phyloP scores from a whole-genome alignment of 2,797 vertebrate species.

The Miichthys miiuy region DNA sequence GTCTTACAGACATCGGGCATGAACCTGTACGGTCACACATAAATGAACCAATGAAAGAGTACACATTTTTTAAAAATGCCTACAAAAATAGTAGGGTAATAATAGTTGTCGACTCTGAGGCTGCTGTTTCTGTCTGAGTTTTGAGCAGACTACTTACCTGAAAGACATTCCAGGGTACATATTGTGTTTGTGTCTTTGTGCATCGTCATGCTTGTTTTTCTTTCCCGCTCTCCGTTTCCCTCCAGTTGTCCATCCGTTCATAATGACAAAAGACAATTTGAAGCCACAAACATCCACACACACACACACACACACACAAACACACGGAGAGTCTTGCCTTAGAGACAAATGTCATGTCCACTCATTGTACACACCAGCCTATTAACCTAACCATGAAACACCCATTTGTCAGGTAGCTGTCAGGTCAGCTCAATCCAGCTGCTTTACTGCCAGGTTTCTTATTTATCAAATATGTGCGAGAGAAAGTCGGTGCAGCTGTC shows the following conservation, averaged over 20 bases:
- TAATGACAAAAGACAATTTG: constrained; percentile 26
- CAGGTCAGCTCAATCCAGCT: constrained; percentile 32
- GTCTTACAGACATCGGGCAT: background rate
- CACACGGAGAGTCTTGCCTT: constrained; percentile 7
- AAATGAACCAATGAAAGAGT: background rate
- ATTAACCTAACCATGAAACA: constrained; percentile 43
- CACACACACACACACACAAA: background rate
- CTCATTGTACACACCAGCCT: constrained; percentile 37
- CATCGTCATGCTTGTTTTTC: background rate
- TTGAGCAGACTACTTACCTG: no score
- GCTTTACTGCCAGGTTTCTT: background rate
- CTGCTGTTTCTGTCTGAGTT: background rate
- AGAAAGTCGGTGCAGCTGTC: background rate
- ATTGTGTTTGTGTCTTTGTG: background rate
- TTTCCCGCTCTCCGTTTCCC: background rate
- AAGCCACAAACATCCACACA: constrained; percentile 1
- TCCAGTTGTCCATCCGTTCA: constrained; percentile 16
- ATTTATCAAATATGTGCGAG: constrained; percentile 11
- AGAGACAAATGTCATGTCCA: constrained; percentile 54
- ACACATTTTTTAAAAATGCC: background rate
- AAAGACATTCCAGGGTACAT: background rate
- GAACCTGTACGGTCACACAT: background rate
- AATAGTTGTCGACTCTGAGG: background rate
- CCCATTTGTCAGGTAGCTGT: constrained; percentile 51
- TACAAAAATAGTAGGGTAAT: background rate